Evolutionary conservation across 1,140 invertebrate species (phyloP).

Genomic region (Ptiloglossa arizonensis): DNA sequence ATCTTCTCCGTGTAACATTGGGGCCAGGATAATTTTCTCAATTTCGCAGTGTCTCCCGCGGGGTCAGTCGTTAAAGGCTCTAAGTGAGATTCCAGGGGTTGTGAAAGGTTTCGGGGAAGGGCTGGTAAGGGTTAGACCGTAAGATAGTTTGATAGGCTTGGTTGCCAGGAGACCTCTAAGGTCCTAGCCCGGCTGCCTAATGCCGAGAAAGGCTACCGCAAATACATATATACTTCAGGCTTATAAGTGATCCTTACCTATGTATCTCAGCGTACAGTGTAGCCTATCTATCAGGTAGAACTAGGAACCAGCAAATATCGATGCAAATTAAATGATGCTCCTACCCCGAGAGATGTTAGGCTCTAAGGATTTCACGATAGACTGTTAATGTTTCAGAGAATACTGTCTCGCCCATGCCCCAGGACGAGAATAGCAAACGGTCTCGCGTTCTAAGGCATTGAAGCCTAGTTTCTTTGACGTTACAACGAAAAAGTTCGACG

Average conservation of each 20-base stretch:
- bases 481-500: too few relatives aligned
- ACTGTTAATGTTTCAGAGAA: slow-evolving; percentile 37
- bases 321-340: slow-evolving; percentile 52
- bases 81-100: slow-evolving; percentile 78
- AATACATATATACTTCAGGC: slow-evolving; percentile 62
- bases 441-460: background rate
- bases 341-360: slow-evolving; percentile 21
- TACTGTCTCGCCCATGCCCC: background rate
- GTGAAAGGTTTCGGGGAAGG: slow-evolving; percentile 55
- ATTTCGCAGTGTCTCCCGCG: slow-evolving; percentile 80
- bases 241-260: slow-evolving; percentile 67
- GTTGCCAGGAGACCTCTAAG: slow-evolving; percentile 79
- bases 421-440: background rate
- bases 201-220: slow-evolving; percentile 72
- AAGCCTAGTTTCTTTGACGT: background rate
- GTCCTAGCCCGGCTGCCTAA: slow-evolving; percentile 71
- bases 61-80: slow-evolving; percentile 80
- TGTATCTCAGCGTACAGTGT: slow-evolving; percentile 39
- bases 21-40: slow-evolving; percentile 81
- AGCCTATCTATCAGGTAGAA: slow-evolving; percentile 39
- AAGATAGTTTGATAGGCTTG: slow-evolving; percentile 82
- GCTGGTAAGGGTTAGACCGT: slow-evolving; percentile 75
- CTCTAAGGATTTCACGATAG: slow-evolving; percentile 34
- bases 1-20: slow-evolving; percentile 72
- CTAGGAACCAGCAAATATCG: slow-evolving; percentile 41